Conservation (phyloP, 2,113 vertebrate species). For the Heteronetta atricapilla region DNA sequence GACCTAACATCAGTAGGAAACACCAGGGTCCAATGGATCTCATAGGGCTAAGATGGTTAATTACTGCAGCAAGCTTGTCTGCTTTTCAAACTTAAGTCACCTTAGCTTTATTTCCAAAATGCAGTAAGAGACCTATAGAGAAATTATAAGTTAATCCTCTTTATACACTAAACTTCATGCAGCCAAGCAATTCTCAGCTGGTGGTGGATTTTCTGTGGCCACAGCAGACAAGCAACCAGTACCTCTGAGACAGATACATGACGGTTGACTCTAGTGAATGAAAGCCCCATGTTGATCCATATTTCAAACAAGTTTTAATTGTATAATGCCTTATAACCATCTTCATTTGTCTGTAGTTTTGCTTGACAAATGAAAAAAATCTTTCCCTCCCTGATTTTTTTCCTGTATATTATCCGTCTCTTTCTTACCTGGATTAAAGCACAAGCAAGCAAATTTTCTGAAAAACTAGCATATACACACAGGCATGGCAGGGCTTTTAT, state of each 20-base stretch:
- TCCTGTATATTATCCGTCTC: neutral
- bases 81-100: neutral
- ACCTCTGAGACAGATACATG: neutral
- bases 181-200: neutral
- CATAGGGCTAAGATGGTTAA: fast-evolving
- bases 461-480: neutral
- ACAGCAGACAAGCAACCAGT: neutral
- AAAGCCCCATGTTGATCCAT: neutral
- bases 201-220: neutral
- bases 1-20: neutral
- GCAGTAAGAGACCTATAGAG: neutral
- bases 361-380: neutral
- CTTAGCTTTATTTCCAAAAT: neutral
- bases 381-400: neutral
- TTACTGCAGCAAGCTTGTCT: neutral
- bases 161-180: neutral
- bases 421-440: neutral
- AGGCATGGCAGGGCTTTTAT: neutral
- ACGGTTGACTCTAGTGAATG: neutral
- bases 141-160: neutral
- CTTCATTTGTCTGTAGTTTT: neutral
- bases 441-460: neutral
- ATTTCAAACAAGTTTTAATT: neutral
- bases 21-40: no score
- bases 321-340: neutral